A percentile compares a stretch with the other conserved stretches of the same genome.
phyloP scores from a whole-genome alignment of 2,797 vertebrate genomes.

The Gadopsis marmoratus region DNA sequence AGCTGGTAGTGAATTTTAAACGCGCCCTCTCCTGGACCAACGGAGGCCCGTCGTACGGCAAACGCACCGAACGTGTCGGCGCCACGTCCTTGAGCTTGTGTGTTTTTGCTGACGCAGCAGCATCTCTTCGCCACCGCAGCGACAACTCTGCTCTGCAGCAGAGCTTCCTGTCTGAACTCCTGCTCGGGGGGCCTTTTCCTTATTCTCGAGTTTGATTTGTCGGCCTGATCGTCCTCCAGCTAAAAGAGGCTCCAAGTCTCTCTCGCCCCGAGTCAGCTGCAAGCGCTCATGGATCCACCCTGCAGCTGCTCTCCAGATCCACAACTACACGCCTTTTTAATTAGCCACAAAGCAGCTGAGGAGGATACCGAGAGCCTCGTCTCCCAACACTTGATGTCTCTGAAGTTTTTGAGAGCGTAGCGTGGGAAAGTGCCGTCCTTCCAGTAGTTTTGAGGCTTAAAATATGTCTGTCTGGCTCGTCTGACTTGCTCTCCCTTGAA shows the following conservation, averaged over 20 bases:
- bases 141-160: neutral
- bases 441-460: conserved; percentile 18
- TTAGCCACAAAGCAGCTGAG: conserved; percentile 72
- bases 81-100: neutral
- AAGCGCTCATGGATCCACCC: conserved; percentile 63
- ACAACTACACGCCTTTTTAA: conserved; percentile 68
- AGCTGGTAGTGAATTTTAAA: no score
- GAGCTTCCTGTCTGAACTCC: neutral
- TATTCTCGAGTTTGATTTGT: conserved; percentile 15
- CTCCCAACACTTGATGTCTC: conserved; percentile 26
- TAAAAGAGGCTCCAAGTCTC: conserved; percentile 25
- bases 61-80: neutral
- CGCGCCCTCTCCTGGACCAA: neutral
- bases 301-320: conserved; percentile 75
- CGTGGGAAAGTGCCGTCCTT: conserved; percentile 50
- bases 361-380: conserved; percentile 27
- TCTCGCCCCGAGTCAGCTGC: conserved; percentile 54
- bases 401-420: conserved; percentile 26
- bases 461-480: neutral
- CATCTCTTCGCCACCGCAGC: neutral
- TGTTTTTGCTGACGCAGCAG: neutral
- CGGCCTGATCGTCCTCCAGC: conserved; percentile 54
- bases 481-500: fast-evolving
- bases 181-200: neutral
- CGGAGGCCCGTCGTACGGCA: no score